phyloP scores from a whole-genome alignment of 2,888 invertebrate species.

The Drosophila sordidapex region DNA sequence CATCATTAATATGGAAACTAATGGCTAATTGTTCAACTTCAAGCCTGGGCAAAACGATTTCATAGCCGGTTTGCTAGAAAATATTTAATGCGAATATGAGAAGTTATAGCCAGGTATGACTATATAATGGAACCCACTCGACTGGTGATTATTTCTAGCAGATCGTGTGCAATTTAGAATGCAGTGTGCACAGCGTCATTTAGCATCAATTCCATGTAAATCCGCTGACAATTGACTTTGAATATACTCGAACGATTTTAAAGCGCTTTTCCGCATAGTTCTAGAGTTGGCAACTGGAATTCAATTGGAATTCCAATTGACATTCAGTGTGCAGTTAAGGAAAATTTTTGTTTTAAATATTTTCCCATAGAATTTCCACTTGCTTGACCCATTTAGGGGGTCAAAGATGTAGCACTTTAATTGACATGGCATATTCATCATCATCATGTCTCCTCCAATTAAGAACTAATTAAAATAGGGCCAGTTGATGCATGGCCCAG shows the following conservation, averaged over 20 bases:
- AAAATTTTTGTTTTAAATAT: constrained; percentile 13
- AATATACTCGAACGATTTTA: constrained; percentile 23
- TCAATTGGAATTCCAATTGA: constrained; percentile 38
- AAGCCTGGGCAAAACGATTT: background rate
- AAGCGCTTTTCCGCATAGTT: constrained; percentile 54
- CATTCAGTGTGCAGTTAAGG: constrained; percentile 47
- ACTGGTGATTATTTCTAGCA: constrained; percentile 6
- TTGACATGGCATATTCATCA: constrained; percentile 48
- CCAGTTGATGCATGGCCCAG: constrained; percentile 26
- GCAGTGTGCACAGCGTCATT: constrained; percentile 33
- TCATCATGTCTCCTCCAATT: constrained; percentile 36
- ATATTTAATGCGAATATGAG: background rate
- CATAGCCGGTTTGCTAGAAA: background rate
- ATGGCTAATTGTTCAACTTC: background rate
- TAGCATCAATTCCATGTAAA: constrained; percentile 42
- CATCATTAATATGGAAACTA: background rate
- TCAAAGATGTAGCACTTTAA: constrained; percentile 34
- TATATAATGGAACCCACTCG: constrained; percentile 4
- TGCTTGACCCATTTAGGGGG: constrained; percentile 27
- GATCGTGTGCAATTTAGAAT: constrained; percentile 19
- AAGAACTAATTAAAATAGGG: constrained; percentile 38
- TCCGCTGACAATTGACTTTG: constrained; percentile 54
- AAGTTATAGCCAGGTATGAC: background rate
- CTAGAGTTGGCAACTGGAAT: background rate
- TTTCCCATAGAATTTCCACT: constrained; percentile 44